phyloP scores from a whole-genome alignment of 2,797 vertebrate species.

The Eulemur rubriventer region DNA sequence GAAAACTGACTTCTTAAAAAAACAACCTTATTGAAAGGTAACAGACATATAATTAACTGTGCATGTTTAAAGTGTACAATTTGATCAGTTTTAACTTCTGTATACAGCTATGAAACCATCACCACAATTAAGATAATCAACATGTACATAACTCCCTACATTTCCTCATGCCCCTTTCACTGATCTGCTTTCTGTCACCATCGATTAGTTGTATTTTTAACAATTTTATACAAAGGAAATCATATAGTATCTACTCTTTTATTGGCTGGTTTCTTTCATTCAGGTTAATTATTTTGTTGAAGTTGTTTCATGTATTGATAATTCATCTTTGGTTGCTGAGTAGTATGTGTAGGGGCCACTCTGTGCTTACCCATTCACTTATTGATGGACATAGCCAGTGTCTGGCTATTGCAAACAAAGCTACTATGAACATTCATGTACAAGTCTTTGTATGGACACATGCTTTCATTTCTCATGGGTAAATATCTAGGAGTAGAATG shows the following conservation, averaged over 20 bases:
- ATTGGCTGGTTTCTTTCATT: neutral
- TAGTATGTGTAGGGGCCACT: neutral
- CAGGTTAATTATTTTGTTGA: neutral
- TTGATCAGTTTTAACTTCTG: neutral
- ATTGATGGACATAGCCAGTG: neutral
- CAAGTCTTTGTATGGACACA: neutral
- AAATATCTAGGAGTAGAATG: neutral
- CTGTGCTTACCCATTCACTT: neutral
- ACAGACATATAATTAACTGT: neutral
- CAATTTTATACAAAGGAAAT: neutral
- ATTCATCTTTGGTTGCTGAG: neutral
- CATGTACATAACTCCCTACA: neutral
- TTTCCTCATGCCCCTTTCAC: neutral
- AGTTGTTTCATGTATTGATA: neutral
- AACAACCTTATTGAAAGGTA: neutral
- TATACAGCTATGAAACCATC: neutral
- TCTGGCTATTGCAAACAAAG: neutral
- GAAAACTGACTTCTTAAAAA: neutral
- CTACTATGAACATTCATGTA: neutral
- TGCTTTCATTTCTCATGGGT: neutral
- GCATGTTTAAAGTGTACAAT: neutral
- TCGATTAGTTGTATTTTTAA: neutral
- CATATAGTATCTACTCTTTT: neutral
- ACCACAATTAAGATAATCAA: neutral
- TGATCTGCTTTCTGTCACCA: neutral